Evolutionary conservation across 1,140 invertebrate genomes (phyloP).

Genomic region (Platorchestia sp.): DNA sequence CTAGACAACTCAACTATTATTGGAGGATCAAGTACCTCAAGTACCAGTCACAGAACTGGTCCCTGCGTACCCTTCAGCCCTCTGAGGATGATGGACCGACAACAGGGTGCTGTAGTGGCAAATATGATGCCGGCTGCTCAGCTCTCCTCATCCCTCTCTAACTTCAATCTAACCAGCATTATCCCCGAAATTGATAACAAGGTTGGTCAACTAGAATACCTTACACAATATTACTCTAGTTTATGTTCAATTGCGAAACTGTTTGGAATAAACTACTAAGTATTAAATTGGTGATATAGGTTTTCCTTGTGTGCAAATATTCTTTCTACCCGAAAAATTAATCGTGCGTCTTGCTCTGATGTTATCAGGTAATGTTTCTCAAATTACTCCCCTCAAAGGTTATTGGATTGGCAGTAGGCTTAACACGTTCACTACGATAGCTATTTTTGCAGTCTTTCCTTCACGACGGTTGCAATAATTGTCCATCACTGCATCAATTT

Average conservation of each 20-base stretch:
- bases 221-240: background rate
- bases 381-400: background rate
- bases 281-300: background rate
- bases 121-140: conserved; percentile 65
- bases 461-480: too few relatives aligned
- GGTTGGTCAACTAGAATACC: conserved; percentile 18
- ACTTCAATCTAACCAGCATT: conserved; percentile 67
- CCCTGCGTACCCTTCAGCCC: conserved; percentile 64
- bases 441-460: too few relatives aligned
- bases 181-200: conserved; percentile 68
- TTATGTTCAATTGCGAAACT: background rate
- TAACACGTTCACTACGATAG: too few relatives aligned
- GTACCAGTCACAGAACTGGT: conserved; percentile 52
- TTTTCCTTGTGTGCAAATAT: background rate
- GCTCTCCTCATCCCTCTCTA: conserved; percentile 65
- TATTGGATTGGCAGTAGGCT: too few relatives aligned
- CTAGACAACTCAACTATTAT: conserved; percentile 58
- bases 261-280: background rate
- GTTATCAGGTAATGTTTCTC: background rate
- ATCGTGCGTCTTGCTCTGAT: background rate
- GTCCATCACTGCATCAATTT: too few relatives aligned
- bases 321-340: background rate
- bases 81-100: conserved; percentile 65
- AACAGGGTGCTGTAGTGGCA: conserved; percentile 54
- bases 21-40: conserved; percentile 49